phyloP scores from a whole-genome alignment of 2,113 vertebrate genomes.

The Dicerorhinus sumatrensis region DNA sequence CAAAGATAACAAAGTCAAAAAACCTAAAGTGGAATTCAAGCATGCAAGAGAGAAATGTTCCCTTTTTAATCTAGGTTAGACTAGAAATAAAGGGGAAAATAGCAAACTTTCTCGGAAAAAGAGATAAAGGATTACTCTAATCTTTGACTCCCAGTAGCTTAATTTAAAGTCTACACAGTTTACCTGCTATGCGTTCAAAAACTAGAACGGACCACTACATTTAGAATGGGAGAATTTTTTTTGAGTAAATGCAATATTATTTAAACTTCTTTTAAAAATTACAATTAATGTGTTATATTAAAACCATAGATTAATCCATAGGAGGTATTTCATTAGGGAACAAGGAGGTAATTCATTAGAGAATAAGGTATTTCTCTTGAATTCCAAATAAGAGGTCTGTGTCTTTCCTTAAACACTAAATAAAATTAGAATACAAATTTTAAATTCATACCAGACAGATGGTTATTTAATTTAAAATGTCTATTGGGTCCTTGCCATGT shows the following conservation, averaged over 20 bases:
- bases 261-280: slow-evolving; percentile 40
- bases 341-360: slow-evolving; percentile 42
- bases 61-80: not conserved
- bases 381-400: not conserved
- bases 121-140: not conserved
- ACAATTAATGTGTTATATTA: slow-evolving; percentile 13
- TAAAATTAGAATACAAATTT: slow-evolving; percentile 52
- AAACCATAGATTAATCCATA: slow-evolving; percentile 29
- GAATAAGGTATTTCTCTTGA: slow-evolving; percentile 5
- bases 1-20: not conserved
- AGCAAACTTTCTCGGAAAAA: slow-evolving; percentile 23
- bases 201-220: not conserved
- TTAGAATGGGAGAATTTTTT: not conserved
- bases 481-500: slow-evolving; percentile 19
- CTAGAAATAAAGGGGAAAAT: not conserved
- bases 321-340: slow-evolving; percentile 14
- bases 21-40: not conserved
- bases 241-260: slow-evolving; percentile 21
- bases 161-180: not conserved
- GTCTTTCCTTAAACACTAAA: slow-evolving; percentile 41
- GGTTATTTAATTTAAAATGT: slow-evolving; percentile 44
- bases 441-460: slow-evolving; percentile 51
- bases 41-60: not conserved
- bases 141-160: not conserved
- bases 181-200: slow-evolving; percentile 18